These are phyloP conservation scores for Euura lappo DNA, from an alignment of 1,140 invertebrate genomes.

Conservation along the genomic window DNA sequence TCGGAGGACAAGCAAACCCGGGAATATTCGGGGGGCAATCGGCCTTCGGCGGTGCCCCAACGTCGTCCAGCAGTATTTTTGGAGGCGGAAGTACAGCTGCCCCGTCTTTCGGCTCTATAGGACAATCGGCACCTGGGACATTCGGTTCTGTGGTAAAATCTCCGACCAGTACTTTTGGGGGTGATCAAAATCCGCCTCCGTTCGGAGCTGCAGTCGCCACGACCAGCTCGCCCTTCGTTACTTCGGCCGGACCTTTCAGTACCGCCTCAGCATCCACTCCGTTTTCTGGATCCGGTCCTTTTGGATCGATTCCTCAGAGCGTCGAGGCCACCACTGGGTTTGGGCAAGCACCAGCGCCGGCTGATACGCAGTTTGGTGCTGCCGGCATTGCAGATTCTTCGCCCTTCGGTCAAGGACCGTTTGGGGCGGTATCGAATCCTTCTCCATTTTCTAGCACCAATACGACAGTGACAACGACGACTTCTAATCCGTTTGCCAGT, in stretches of 20 bases:
- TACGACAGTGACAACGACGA: slow-evolving; percentile 21
- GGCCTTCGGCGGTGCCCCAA: slow-evolving; percentile 32
- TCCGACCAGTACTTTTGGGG: slow-evolving; percentile 12
- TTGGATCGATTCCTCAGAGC: slow-evolving; percentile 15
- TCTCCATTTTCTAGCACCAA: slow-evolving; percentile 23
- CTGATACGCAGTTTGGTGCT: slow-evolving; percentile 14
- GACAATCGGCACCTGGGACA: slow-evolving; percentile 17
- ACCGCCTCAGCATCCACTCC: slow-evolving; percentile 2
- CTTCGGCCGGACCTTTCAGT: slow-evolving; percentile 27
- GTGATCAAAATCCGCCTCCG: slow-evolving; percentile 9
- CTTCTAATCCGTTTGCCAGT: slow-evolving; percentile 32
- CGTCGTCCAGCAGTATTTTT: slow-evolving; percentile 31
- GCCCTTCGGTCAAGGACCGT: slow-evolving; percentile 22
- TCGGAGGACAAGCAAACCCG: slow-evolving; percentile 28
- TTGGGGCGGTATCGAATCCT: slow-evolving; percentile 15
- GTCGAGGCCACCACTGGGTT: slow-evolving; percentile 22
- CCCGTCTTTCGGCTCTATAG: slow-evolving; percentile 31
- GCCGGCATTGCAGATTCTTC: background rate
- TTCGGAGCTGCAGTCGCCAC: slow-evolving; percentile 24
- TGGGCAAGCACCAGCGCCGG: slow-evolving; percentile 8
- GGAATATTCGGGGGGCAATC: slow-evolving; percentile 41
- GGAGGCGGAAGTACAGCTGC: slow-evolving; percentile 24
- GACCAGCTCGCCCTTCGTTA: slow-evolving; percentile 22
- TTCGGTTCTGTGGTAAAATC: background rate
- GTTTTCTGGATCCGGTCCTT: slow-evolving; percentile 26